Percentiles rank a stretch among this genome's conserved stretches.
These are phyloP conservation scores for Haliclona indistincta DNA, from an alignment of 37 sponge, comb jelly and placozoan genomes.

Conservation along the genomic window DNA sequence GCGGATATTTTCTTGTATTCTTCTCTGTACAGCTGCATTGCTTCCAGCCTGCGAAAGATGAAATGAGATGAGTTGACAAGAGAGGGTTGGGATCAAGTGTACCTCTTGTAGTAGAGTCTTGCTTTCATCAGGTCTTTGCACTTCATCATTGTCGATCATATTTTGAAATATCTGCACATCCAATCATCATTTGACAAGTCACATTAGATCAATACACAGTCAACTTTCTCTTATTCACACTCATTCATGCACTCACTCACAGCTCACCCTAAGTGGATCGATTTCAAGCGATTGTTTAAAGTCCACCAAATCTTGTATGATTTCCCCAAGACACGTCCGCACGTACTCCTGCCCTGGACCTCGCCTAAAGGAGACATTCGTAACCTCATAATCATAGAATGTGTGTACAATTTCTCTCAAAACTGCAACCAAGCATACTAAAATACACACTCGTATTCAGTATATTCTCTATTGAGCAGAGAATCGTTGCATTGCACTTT, in stretches of 20 bases:
- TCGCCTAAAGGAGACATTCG: constrained; percentile 34
- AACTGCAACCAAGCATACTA: too few species aligned
- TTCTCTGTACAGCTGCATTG: constrained; percentile 55
- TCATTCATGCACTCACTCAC: background rate
- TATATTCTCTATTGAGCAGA: too few species aligned
- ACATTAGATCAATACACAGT: too few species aligned
- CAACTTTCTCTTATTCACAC: background rate
- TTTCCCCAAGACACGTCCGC: constrained; percentile 46
- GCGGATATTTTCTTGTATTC: constrained; percentile 36
- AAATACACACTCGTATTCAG: too few species aligned
- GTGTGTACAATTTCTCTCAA: background rate
- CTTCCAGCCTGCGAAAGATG: constrained; percentile 45
- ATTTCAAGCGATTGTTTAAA: constrained; percentile 68
- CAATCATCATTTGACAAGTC: background rate
- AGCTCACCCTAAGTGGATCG: constrained; percentile 74
- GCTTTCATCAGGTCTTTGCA: constrained; percentile 38
- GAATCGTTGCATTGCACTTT: too few species aligned
- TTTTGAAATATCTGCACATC: constrained; percentile 61
- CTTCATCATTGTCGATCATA: constrained; percentile 76
- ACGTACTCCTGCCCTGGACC: constrained; percentile 90
- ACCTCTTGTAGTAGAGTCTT: constrained; percentile 12
- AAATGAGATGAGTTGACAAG: background rate
- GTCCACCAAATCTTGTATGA: constrained; percentile 53
- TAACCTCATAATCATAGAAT: background rate
- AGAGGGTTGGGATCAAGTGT: background rate